Evolutionary conservation across 2,888 invertebrate species (phyloP), one percentile per base, ranked within the genome.

Genomic region (Shargacucullia verbasci): DNA sequence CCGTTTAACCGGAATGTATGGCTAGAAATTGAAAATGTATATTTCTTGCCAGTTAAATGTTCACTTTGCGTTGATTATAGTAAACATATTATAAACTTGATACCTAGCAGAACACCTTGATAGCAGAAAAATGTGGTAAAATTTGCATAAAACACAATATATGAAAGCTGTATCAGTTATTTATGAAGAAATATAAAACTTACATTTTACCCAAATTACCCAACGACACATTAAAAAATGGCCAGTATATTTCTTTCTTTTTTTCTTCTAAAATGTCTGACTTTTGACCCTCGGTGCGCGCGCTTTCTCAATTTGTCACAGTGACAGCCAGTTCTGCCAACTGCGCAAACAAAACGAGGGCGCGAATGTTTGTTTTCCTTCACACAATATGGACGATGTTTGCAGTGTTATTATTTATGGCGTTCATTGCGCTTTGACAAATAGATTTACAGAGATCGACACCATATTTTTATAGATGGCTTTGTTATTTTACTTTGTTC

Each of bases 341-440:
- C 89, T 90, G 89, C 82, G 85, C 89, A 90, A 90, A 90, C 89
- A 89, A 13, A 65, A 55, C 78, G 81, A 87, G 89, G 88, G 89
- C 89, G 87, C 86, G 85, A 86, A 82, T 89, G 85, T 89, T 89
- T 89, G 87, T 87, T 87, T 87, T 85, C 77, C 79, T 78, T 76
- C 73, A 76, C 79, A 86, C 87, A 88, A 88, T 88, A 85, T 83
- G 84, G 82, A 76, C 63, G 76, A 59, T 88, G 87, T 89, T 89
- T 89, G 83, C 83, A 56, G 58, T 76, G 84, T 86, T 87, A 88
- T 88, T 88, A 88, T 89, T 89, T 89, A 89, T 89, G 76, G 85
- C 79, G 75, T 84, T 82, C 80, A 84, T 84, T 84, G 83, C 85
- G 75, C 78, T 78, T 80, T 81, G 82, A 83, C 85, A 89, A 89